Conservation (phyloP, 2,888 invertebrate genomes). For the Sphinx pinastri region DNA sequence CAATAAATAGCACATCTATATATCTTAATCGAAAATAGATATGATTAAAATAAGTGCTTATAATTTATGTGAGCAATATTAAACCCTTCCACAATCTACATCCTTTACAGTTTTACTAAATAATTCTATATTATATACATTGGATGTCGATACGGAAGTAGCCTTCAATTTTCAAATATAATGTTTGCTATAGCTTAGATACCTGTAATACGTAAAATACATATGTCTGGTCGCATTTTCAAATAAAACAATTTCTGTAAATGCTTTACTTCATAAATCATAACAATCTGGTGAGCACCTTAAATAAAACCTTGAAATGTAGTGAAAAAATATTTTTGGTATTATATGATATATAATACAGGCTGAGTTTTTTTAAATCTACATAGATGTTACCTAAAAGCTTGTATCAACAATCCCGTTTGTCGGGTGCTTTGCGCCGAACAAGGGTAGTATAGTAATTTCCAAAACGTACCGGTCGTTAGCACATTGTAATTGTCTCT, state of each 20-base stretch:
- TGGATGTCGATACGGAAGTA: not conserved
- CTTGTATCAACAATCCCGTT: no score
- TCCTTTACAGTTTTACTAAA: slow-evolving; percentile 12
- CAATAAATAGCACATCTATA: slow-evolving; percentile 42
- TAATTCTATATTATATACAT: not conserved
- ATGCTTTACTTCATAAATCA: slow-evolving; percentile 2
- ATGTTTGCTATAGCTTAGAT: not conserved
- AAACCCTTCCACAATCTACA: slow-evolving; percentile 30
- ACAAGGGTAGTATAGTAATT: no score
- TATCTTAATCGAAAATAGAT: slow-evolving; percentile 38
- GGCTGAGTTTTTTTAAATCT: no score
- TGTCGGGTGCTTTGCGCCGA: no score
- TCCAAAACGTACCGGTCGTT: no score
- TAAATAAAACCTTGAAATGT: not conserved
- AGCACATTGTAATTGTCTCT: no score
- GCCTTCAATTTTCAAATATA: not conserved
- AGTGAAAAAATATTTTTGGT: not conserved
- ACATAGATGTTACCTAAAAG: no score
- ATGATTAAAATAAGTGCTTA: slow-evolving; percentile 56
- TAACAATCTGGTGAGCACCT: slow-evolving; percentile 3
- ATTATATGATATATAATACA: no score
- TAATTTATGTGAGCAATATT: slow-evolving; percentile 66
- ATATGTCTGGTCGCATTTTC: not conserved
- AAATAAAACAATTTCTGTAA: not conserved
- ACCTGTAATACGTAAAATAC: not conserved